Percentiles rank a stretch among this genome's conserved stretches.
phyloP scores from a whole-genome alignment of 2,797 vertebrate genomes.

The Propithecus perrieri region DNA sequence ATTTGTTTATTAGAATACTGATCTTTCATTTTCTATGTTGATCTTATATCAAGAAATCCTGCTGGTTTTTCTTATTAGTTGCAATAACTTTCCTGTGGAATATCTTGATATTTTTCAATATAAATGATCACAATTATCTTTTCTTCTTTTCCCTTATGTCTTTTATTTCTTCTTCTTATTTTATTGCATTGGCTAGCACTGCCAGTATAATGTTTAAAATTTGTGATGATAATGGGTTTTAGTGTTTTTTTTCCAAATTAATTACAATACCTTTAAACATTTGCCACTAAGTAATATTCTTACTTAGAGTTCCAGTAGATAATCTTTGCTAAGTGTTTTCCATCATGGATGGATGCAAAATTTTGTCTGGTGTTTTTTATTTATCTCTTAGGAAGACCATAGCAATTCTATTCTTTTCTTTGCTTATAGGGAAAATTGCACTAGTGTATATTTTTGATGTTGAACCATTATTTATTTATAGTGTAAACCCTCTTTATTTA shows the following conservation, averaged over 20 bases:
- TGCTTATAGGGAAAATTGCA: neutral
- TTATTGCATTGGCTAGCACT: neutral
- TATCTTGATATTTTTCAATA: neutral
- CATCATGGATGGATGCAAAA: neutral
- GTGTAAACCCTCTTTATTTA: neutral
- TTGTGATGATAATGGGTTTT: neutral
- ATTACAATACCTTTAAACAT: neutral
- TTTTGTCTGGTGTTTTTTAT: neutral
- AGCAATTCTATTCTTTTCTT: neutral
- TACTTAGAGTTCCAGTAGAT: neutral
- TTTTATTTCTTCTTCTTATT: neutral
- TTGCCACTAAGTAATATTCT: neutral
- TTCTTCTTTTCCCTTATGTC: neutral
- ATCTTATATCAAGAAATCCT: constrained; percentile 30
- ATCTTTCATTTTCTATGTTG: constrained; percentile 24
- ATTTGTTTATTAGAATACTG: constrained; percentile 26
- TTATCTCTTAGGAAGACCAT: neutral
- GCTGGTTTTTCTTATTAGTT: constrained; percentile 31
- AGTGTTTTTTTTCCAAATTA: neutral
- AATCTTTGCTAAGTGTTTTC: neutral
- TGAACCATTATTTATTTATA: neutral
- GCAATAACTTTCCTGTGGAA: constrained; percentile 16
- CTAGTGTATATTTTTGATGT: neutral
- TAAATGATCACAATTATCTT: neutral
- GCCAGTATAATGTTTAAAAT: neutral